Evolutionary conservation across 1,140 invertebrate genomes (phyloP).

Genomic region (Ceratosolen solmsi): DNA sequence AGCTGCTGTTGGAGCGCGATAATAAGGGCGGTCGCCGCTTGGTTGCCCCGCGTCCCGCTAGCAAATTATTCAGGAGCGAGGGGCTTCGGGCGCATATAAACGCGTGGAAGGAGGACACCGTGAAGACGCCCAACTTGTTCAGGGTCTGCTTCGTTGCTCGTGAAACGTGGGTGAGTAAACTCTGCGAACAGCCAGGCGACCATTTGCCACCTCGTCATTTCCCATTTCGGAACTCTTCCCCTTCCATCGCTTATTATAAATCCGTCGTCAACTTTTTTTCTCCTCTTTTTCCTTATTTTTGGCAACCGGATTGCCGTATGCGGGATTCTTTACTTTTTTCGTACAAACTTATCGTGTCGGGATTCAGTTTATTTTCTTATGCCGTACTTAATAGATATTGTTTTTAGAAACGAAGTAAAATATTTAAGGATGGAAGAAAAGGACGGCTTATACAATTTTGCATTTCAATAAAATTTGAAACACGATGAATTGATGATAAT

Average conservation of each 20-base stretch:
- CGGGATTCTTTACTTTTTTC: background rate
- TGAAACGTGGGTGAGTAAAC: constrained; percentile 94
- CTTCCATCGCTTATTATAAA: background rate
- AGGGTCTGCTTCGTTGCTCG: constrained; percentile 94
- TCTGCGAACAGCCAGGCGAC: constrained; percentile 75
- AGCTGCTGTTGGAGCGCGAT: constrained; percentile 90
- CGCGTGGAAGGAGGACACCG: constrained; percentile 97
- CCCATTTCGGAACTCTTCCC: too few relatives aligned
- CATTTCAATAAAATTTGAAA: too few relatives aligned
- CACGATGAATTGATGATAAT: too few relatives aligned
- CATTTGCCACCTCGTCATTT: too few relatives aligned
- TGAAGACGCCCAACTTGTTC: constrained; percentile 96
- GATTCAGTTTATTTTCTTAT: background rate
- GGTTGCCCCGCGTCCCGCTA: constrained; percentile 91
- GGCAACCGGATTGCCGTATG: too few relatives aligned
- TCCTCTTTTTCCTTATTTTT: background rate
- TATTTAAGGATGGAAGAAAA: too few relatives aligned
- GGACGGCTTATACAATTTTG: too few relatives aligned
- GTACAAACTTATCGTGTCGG: background rate
- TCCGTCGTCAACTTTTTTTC: background rate
- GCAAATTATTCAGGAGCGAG: constrained; percentile 91
- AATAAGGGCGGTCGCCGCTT: constrained; percentile 89
- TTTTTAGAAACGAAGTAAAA: too few relatives aligned
- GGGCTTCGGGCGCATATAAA: constrained; percentile 96
- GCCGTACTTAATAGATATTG: too few relatives aligned